phyloP scores from a whole-genome alignment of 1,140 invertebrate species.

The Drosophila tristis region DNA sequence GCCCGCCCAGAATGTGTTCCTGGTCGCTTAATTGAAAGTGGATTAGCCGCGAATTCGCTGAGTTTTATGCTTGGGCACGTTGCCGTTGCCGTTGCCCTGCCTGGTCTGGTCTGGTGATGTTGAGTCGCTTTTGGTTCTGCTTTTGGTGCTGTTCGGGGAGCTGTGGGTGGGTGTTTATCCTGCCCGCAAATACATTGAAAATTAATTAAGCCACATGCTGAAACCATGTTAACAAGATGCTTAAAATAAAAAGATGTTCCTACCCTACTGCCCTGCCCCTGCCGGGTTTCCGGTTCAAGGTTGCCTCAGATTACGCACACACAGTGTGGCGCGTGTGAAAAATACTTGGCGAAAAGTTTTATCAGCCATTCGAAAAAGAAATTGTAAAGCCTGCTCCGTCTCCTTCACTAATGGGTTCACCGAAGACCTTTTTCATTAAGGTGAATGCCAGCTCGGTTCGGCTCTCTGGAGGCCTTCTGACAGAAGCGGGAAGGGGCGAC shows the following conservation, averaged over 20 bases:
- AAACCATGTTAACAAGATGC: conserved; percentile 75
- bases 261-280: conserved; percentile 5
- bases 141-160: neutral
- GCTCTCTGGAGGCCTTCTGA: conserved; percentile 14
- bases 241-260: conserved; percentile 51
- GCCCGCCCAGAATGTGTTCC: neutral
- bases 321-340: conserved; percentile 71
- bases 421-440: conserved; percentile 70
- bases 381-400: conserved; percentile 17
- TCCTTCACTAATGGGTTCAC: conserved; percentile 40
- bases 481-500: too few species aligned
- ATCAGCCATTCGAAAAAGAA: conserved; percentile 16
- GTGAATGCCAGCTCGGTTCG: conserved; percentile 43
- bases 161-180: neutral
- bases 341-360: conserved; percentile 70
- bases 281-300: conserved; percentile 9
- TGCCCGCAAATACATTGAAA: conserved; percentile 62
- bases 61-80: conserved; percentile 43
- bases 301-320: conserved; percentile 70
- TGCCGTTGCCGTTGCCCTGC: neutral
- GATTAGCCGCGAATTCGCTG: conserved; percentile 25
- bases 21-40: conserved; percentile 44
- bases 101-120: neutral
- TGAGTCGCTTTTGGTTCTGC: neutral
- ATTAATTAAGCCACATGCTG: conserved; percentile 76